Base-by-base conservation (phyloP, 2,888 invertebrate species). In the Himalopsyche kuldschensis region DNA sequence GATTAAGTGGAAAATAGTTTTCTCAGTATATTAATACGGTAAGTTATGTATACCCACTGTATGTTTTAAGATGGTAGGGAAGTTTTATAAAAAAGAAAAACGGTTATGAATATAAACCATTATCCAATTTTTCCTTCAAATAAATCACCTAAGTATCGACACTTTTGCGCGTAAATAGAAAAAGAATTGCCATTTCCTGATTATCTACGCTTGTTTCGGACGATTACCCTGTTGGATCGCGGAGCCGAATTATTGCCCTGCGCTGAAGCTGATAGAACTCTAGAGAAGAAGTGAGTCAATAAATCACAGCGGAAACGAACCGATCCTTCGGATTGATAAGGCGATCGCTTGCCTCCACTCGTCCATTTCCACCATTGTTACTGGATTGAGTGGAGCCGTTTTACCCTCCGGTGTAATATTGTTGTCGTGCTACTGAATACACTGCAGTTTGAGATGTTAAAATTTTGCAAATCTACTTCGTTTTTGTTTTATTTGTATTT, bases 251-350 rank as follows among this genome's bases (percentile, higher is more conserved):
- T 83, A 83, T 80, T 83, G 77, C 76, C 63, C 75, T 55, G 47
- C n/a, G 63, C 77, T 48, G 30, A 55, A 69, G 84, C 63, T 35
- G 81, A 24, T 55, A 55, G 55, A 55, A 31, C 76, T 79, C 31
- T 24, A 55, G 75, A 63, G 76, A 35, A 79, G 83, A 85, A 85
- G 84, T 81, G 83, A 84, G 24, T 63, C 31, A 78, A 84, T 85
- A 85, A 85, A 85, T 85, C 85, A 85, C 75, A 82, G 80, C 78
- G 80, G 78, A 48, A 80, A 81, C 84, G 78, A 75, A 81, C 75
- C 84, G 85, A 85, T 85, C 41, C 83, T 20, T 30, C 63, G 78
- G 81, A 85, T 85, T 85, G 85, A 85, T 85, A 85, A 85, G 85
- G 79, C 78, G 85, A 84, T 78, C 79, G 75, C 75, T 82, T 46